Percentiles rank a stretch among this genome's conserved stretches.
Conservation (phyloP, 2,797 vertebrate species). For the Acomys russatus region DNA sequence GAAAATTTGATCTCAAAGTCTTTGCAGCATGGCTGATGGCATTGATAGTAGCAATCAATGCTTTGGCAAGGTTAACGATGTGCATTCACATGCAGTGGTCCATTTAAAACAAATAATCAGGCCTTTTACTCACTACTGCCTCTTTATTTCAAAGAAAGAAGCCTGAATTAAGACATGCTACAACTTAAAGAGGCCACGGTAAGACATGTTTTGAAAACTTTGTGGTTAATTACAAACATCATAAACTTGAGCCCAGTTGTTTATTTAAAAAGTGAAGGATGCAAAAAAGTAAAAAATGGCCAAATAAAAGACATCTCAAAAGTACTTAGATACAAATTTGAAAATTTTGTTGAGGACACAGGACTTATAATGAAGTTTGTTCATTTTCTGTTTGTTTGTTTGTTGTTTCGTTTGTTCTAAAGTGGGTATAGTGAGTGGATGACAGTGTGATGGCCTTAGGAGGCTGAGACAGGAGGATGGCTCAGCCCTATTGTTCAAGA, state of each 20-base stretch:
- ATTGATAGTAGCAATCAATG: background rate
- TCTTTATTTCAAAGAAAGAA: slow-evolving; percentile 45
- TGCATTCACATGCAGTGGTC: background rate
- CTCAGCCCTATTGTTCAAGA: background rate
- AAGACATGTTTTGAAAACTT: slow-evolving; percentile 53
- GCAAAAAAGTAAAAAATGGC: background rate
- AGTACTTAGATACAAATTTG: background rate
- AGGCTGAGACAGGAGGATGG: no score
- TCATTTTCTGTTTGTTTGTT: background rate
- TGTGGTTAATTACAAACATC: slow-evolving; percentile 34
- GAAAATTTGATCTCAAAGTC: slow-evolving; percentile 55
- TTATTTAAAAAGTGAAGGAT: slow-evolving; percentile 44
- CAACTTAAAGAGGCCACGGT: slow-evolving; percentile 8
- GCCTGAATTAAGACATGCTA: slow-evolving; percentile 13
- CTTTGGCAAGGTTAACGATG: background rate
- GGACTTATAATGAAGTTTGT: background rate
- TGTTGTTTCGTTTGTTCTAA: background rate
- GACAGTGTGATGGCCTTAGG: background rate
- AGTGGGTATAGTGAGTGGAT: background rate
- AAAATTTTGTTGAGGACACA: background rate
- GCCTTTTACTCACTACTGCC: background rate
- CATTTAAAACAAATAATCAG: slow-evolving; percentile 37
- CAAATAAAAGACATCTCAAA: background rate
- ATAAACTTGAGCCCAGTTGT: slow-evolving; percentile 43
- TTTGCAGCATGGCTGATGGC: background rate